These are phyloP conservation scores for Drosophila biarmipes DNA, from an alignment of 1,140 invertebrate species.

Conservation along the genomic window DNA sequence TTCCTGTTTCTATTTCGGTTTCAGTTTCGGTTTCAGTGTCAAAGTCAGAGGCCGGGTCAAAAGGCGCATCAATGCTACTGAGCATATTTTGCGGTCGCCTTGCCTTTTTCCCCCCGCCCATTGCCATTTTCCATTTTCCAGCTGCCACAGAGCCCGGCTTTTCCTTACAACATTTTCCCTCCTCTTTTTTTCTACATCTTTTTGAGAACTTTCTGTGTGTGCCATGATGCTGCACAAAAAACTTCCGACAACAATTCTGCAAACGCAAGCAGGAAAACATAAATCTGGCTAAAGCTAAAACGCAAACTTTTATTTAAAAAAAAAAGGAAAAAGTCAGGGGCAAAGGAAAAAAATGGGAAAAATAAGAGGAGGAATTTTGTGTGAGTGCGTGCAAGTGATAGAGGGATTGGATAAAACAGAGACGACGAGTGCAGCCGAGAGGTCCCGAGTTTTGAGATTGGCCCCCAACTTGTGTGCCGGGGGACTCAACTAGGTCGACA, in stretches of 20 bases:
- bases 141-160: constrained; percentile 28
- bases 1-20: constrained; percentile 14
- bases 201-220: constrained; percentile 61
- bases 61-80: constrained; percentile 64
- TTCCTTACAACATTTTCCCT: constrained; percentile 2
- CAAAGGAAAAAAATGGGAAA: background rate
- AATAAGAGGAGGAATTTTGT: constrained; percentile 32
- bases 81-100: constrained; percentile 59
- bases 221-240: constrained; percentile 80
- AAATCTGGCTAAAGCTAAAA: constrained; percentile 82
- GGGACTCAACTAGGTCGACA: constrained; percentile 9
- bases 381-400: constrained; percentile 73
- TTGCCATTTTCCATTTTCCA: constrained; percentile 25
- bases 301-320: constrained; percentile 79
- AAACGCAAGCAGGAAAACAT: constrained; percentile 82
- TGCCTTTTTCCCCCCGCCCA: background rate
- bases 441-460: constrained; percentile 11
- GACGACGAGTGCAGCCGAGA: constrained; percentile 5
- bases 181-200: constrained; percentile 22
- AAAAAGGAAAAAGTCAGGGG: constrained; percentile 33
- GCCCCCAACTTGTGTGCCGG: background rate
- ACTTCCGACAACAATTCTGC: constrained; percentile 82
- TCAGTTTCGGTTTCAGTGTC: constrained; percentile 22
- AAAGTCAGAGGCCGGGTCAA: constrained; percentile 49
- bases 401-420: constrained; percentile 37